Evolutionary conservation across 1,140 invertebrate genomes (phyloP).

Genomic region (Olivierus martensii): DNA sequence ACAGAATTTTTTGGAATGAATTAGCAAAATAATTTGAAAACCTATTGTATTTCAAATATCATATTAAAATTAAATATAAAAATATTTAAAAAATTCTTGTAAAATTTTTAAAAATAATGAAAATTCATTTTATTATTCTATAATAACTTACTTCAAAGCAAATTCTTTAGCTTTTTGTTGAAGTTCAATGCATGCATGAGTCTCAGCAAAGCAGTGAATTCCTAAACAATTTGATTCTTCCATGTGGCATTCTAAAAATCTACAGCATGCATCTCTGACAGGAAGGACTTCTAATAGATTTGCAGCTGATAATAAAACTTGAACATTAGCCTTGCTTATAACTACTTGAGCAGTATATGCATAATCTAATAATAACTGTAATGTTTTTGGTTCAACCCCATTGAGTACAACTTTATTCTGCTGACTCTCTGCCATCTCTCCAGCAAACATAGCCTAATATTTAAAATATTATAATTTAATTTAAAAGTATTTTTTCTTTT

Average conservation of each 20-base stretch:
- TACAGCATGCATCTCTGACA: conserved; percentile 39
- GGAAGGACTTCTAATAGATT: conserved; percentile 41
- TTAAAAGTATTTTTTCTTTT: too few species aligned
- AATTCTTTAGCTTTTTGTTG: conserved; percentile 34
- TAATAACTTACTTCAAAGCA: conserved; percentile 24
- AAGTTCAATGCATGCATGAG: conserved; percentile 37
- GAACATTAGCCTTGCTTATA: conserved; percentile 40
- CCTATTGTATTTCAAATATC: too few species aligned
- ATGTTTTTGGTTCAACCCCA: conserved; percentile 36
- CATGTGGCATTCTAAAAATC: conserved; percentile 40
- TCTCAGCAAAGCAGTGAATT: conserved; percentile 43
- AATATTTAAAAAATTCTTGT: background rate
- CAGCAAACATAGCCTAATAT: conserved; percentile 35
- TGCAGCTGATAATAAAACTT: conserved; percentile 40
- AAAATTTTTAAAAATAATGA: too few species aligned
- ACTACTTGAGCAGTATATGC: conserved; percentile 40
- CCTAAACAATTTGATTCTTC: conserved; percentile 41
- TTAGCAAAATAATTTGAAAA: too few species aligned
- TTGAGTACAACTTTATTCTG: conserved; percentile 36
- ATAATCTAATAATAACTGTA: conserved; percentile 39
- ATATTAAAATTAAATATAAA: conserved; percentile 3
- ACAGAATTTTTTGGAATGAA: too few species aligned
- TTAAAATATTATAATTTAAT: too few species aligned
- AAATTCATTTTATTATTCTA: background rate
- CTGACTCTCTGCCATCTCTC: conserved; percentile 33